These are phyloP conservation scores for Chironex yamaguchii DNA, from an alignment of 30 jellyfish, hydroid and myxozoan species.

Conservation along the genomic window DNA sequence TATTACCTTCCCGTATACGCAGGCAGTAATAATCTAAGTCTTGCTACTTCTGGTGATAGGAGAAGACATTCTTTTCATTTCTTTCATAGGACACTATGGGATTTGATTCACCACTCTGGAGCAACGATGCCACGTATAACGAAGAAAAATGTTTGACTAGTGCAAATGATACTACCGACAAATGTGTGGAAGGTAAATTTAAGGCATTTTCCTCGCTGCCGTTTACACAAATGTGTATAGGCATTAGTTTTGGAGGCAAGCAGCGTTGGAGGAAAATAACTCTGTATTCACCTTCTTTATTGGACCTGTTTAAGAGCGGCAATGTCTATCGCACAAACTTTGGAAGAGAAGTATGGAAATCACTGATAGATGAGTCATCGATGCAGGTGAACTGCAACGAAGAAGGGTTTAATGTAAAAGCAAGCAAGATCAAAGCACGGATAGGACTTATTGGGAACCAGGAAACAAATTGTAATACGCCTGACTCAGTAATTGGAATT, in stretches of 20 bases:
- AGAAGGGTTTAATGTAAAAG: slow-evolving; percentile 55
- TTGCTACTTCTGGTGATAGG: too few species aligned
- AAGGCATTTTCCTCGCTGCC: slow-evolving; percentile 34
- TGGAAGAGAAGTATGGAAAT: slow-evolving; percentile 42
- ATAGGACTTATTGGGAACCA: slow-evolving; percentile 56
- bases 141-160: too few species aligned
- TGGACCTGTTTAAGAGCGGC: slow-evolving; percentile 18
- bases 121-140: too few species aligned
- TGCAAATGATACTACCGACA: too few species aligned
- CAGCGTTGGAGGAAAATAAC: slow-evolving; percentile 37
- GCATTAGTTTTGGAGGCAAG: neutral
- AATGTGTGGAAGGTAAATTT: slow-evolving; percentile 50
- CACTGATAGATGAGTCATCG: slow-evolving; percentile 9
- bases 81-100: too few species aligned
- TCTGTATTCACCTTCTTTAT: slow-evolving; percentile 13
- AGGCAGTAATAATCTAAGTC: too few species aligned
- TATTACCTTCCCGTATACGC: too few species aligned
- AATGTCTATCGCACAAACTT: neutral
- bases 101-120: too few species aligned
- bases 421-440: neutral
- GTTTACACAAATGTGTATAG: slow-evolving; percentile 44
- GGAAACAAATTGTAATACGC: slow-evolving; percentile 48
- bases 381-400: slow-evolving; percentile 57
- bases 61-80: too few species aligned
- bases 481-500: slow-evolving; percentile 37